These are phyloP conservation scores for Cordilura impudica DNA, from an alignment of 2,888 invertebrate genomes.

Conservation along the genomic window DNA sequence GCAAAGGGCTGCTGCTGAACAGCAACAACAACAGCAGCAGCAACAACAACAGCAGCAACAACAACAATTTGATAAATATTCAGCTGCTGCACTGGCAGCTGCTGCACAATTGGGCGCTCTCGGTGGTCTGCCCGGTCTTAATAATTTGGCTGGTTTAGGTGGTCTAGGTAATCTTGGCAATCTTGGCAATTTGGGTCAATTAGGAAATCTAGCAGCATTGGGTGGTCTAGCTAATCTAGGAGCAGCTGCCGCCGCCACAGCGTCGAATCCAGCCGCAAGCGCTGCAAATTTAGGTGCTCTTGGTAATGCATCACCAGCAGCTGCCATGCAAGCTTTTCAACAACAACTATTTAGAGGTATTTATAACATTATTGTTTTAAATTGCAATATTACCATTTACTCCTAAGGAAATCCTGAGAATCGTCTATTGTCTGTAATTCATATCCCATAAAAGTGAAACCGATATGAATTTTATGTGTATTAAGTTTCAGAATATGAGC, in stretches of 20 bases:
- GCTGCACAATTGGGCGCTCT: slow-evolving; percentile 76
- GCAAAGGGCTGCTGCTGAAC: slow-evolving; percentile 65
- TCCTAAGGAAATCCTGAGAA: too few species aligned
- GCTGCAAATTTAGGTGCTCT: slow-evolving; percentile 74
- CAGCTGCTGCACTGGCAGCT: slow-evolving; percentile 80
- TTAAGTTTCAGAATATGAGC: too few species aligned
- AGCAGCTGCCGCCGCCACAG: slow-evolving; percentile 77
- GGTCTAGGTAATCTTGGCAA: slow-evolving; percentile 72
- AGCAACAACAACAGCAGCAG: slow-evolving; percentile 76
- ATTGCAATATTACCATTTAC: too few species aligned
- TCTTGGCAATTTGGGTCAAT: slow-evolving; percentile 72
- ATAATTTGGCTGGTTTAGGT: slow-evolving; percentile 73
- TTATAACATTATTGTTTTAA: slow-evolving; percentile 47
- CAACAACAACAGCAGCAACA: slow-evolving; percentile 72
- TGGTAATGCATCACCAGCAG: slow-evolving; percentile 79
- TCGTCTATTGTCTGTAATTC: too few species aligned
- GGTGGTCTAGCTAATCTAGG: slow-evolving; percentile 72
- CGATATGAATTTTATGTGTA: too few species aligned
- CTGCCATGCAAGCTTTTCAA: slow-evolving; percentile 90
- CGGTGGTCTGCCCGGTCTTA: slow-evolving; percentile 75
- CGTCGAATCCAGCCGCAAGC: slow-evolving; percentile 80
- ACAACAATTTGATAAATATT: slow-evolving; percentile 76
- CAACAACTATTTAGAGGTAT: slow-evolving; percentile 90
- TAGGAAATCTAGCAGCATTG: slow-evolving; percentile 74
- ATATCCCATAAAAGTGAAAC: too few species aligned